Evolutionary conservation across 92 coral and sea anemone genomes (phyloP), one percentile per base, ranked within the genome.

Genomic region (Zoanthus sansibaricus): DNA sequence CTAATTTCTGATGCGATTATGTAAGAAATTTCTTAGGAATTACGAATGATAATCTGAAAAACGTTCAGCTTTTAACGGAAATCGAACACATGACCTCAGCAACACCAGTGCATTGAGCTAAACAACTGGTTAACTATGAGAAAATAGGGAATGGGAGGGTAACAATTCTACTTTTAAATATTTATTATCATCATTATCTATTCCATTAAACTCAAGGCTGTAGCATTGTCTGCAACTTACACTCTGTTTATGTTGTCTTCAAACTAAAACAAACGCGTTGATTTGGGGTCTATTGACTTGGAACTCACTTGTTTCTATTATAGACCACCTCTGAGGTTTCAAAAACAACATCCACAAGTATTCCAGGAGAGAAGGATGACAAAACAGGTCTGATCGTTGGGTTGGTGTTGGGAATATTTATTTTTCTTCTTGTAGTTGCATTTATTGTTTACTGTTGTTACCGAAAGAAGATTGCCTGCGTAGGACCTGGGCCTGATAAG

Each of bases 371-470:
- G 58, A 80, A 80, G 37, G 74, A 66, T 49, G 70, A 66, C 80
- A 49, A 76, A 7, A 80, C 85, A 48, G 85, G 46, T 25, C 59
- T n/a, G 33, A 80, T 80, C 6, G 74, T 80, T 42, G 85, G 85
- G 5, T 30, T 52, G 13, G 47, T 45, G 2, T 0, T 80, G 15
- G 85, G 85, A 21, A 58, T 66, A 8, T 11, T 66, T 10, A 3
- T 80, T 14, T 5, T 46, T 13, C 6, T 80, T 21, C 9, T 21
- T 13, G 1, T 80, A 25, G 20, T 66, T 66, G 48, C 59, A 15
- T 11, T 45, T 33, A 71, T 46, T 56, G 8, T 46, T 37, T 80
- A 80, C 61, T 64, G 25, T 66, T 66, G 30, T 9, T 25, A 46
- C 52, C 85, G 75, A 4, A 80, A 80, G 61, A 80, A 80, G 61